Conservation (phyloP, 2,888 invertebrate genomes). For the Campopleginae sp. region DNA sequence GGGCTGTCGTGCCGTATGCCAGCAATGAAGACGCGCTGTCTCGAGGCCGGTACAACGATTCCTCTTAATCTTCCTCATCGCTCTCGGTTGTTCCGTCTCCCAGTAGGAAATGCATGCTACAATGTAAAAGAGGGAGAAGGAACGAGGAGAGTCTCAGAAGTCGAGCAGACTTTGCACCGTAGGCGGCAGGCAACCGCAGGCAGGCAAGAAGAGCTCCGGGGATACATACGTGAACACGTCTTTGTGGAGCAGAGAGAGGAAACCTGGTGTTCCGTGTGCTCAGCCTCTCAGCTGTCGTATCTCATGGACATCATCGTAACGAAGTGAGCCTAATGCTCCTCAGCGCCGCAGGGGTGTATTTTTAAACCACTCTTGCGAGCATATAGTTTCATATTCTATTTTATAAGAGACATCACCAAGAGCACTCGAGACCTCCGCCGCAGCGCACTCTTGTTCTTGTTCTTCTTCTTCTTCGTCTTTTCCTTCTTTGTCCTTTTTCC, state of each 20-base stretch:
- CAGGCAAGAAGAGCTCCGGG: constrained; percentile 20
- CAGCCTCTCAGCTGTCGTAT: constrained; percentile 61
- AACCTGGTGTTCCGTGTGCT: constrained; percentile 51
- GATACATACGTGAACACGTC: constrained; percentile 15
- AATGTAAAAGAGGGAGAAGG: constrained; percentile 2
- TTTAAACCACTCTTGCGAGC: constrained; percentile 83
- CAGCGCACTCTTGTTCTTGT: constrained; percentile 30
- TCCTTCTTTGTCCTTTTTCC: constrained; percentile 45
- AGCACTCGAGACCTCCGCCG: constrained; percentile 67
- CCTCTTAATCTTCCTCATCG: constrained; percentile 52
- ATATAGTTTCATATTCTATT: constrained; percentile 84
- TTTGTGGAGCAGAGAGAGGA: constrained; percentile 40
- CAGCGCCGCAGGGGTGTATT: constrained; percentile 74
- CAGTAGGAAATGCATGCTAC: constrained; percentile 9
- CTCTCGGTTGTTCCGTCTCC: constrained; percentile 25
- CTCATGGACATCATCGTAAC: constrained; percentile 70
- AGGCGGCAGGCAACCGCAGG: constrained; percentile 46
- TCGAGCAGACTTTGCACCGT: constrained; percentile 50
- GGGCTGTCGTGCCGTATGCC: constrained; percentile 54
- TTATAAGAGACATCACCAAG: constrained; percentile 79
- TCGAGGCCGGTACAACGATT: constrained; percentile 56
- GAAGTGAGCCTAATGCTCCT: constrained; percentile 70
- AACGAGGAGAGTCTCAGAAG: constrained; percentile 28
- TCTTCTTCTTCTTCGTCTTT: constrained; percentile 25
- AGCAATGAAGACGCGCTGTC: constrained; percentile 60